Conservation (phyloP, 2,888 invertebrate species). For the Drosophila peninsularis region DNA sequence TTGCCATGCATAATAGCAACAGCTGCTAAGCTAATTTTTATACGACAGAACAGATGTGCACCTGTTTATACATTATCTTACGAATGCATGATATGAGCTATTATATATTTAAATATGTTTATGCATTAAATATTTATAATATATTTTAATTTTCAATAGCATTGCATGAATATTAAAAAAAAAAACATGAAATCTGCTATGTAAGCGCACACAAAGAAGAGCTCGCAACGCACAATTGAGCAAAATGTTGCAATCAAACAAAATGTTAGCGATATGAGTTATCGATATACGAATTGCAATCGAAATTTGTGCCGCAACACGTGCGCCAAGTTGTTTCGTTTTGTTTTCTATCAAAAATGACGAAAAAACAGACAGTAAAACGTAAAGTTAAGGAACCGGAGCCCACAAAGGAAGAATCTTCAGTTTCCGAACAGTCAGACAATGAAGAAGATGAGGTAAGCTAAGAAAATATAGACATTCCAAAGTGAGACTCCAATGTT, state of each 20-base stretch:
- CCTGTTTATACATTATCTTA: not conserved
- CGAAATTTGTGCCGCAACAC: conserved; percentile 65
- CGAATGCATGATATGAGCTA: not conserved
- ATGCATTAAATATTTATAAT: not conserved
- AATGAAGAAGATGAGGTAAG: conserved; percentile 66
- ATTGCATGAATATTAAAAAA: not conserved
- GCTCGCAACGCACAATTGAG: conserved; percentile 11
- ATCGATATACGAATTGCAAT: conserved; percentile 34
- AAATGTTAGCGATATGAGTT: conserved; percentile 2
- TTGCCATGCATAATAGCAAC: not conserved
- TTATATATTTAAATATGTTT: not conserved
- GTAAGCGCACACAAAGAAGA: not conserved
- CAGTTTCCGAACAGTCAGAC: conserved; percentile 51
- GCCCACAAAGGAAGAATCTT: conserved; percentile 41
- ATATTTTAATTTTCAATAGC: not conserved
- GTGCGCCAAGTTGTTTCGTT: conserved; percentile 63
- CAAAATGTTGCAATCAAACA: conserved; percentile 29
- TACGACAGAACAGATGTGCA: conserved; percentile 1
- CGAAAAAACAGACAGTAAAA: conserved; percentile 59
- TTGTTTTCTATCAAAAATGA: conserved; percentile 69
- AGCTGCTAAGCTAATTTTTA: not conserved
- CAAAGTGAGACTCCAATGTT: conserved; percentile 12
- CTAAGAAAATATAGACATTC: not conserved
- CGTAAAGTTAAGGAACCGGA: conserved; percentile 60
- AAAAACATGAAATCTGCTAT: not conserved